Conservation (phyloP, 2,797 vertebrate genomes). For the Centropyge bicolor region DNA sequence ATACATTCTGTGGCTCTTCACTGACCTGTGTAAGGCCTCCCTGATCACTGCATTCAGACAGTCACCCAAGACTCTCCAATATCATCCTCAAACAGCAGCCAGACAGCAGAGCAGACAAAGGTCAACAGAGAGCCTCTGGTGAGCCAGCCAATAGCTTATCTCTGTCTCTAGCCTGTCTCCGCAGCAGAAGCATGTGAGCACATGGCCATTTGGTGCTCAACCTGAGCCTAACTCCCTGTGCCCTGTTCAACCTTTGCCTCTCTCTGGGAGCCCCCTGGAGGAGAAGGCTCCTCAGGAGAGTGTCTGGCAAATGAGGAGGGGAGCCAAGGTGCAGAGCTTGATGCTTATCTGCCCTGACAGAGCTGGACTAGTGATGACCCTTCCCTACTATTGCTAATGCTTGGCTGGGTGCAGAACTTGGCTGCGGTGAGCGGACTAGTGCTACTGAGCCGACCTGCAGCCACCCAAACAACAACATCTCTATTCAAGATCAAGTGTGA, state of each 20-base stretch:
- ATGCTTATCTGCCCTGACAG: constrained; percentile 83
- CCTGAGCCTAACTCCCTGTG: constrained; percentile 44
- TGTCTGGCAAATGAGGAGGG: constrained; percentile 64
- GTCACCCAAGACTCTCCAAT: constrained; percentile 61
- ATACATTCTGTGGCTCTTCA: no score
- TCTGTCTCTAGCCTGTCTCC: constrained; percentile 61
- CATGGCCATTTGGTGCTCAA: constrained; percentile 41
- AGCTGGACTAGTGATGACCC: constrained; percentile 83
- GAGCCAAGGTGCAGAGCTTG: constrained; percentile 74
- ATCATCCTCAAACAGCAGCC: constrained; percentile 68
- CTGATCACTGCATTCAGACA: constrained; percentile 68
- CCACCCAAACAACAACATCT: constrained; percentile 49
- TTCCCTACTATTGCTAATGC: constrained; percentile 72
- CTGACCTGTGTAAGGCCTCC: constrained; percentile 50
- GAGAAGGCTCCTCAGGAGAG: constrained; percentile 59
- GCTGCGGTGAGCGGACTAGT: constrained; percentile 65
- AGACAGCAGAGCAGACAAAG: constrained; percentile 74
- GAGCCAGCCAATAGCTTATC: constrained; percentile 65
- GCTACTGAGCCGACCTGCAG: constrained; percentile 67
- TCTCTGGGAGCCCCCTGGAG: constrained; percentile 67
- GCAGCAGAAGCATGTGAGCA: constrained; percentile 65
- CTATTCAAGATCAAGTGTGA: constrained; percentile 27
- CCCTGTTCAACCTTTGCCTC: constrained; percentile 66
- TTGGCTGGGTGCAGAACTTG: constrained; percentile 69
- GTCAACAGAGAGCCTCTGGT: constrained; percentile 72